Conservation (phyloP, 2,888 invertebrate genomes). For the Galerucella pusilla region DNA sequence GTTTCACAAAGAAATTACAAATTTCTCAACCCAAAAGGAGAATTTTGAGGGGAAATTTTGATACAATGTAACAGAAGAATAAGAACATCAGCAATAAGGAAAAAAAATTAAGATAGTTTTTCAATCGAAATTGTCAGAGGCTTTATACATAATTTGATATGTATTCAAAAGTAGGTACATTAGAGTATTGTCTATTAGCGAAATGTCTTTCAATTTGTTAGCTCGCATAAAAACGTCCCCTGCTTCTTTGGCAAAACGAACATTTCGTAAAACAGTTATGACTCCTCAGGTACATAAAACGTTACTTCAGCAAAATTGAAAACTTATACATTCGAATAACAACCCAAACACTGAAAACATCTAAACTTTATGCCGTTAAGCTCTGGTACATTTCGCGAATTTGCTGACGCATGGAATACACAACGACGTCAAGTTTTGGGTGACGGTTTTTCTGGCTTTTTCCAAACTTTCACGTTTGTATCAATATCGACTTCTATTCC, state of each 20-base stretch:
- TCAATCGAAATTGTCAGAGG: too few species aligned
- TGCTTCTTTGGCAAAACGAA: background rate
- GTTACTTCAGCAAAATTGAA: constrained; percentile 32
- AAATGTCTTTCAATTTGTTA: constrained; percentile 23
- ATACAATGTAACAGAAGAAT: too few species aligned
- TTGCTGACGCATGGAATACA: constrained; percentile 36
- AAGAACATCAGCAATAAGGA: too few species aligned
- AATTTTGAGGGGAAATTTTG: too few species aligned
- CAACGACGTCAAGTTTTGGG: constrained; percentile 26
- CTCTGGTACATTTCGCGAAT: constrained; percentile 32
- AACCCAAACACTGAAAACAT: constrained; percentile 26
- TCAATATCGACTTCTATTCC: too few species aligned
- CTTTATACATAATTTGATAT: background rate
- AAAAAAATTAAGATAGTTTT: too few species aligned
- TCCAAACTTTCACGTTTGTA: too few species aligned
- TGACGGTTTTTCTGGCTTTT: background rate
- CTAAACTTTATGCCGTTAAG: constrained; percentile 37
- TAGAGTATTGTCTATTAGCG: constrained; percentile 10
- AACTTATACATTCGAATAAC: constrained; percentile 31
- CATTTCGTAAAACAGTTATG: constrained; percentile 26
- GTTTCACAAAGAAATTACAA: too few species aligned
- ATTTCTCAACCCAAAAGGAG: too few species aligned
- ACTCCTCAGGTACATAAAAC: constrained; percentile 26
- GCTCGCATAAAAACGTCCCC: constrained; percentile 15
- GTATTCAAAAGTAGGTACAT: background rate